Evolutionary conservation across 2,888 invertebrate species (phyloP).

Genomic region (Hyles lineata): DNA sequence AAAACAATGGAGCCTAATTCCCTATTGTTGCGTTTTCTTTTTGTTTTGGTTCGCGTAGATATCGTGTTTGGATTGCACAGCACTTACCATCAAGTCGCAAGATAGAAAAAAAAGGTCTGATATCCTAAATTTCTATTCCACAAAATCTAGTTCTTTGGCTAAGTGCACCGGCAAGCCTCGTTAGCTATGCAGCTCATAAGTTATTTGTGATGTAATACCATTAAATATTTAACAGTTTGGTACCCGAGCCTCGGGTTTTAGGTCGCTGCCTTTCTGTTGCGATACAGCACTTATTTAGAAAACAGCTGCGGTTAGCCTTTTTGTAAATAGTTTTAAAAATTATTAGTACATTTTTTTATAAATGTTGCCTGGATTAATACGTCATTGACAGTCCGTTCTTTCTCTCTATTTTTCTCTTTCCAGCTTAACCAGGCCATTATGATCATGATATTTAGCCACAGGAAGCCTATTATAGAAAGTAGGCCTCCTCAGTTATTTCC

Average conservation of each 20-base stretch:
- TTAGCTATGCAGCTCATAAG: constrained; percentile 38
- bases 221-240: constrained; percentile 33
- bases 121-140: background rate
- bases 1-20: no score
- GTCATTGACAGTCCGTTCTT: no score
- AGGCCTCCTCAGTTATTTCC: no score
- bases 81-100: background rate
- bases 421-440: no score
- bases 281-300: background rate
- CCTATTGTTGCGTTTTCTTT: no score
- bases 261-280: background rate
- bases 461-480: no score
- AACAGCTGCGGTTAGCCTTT: background rate
- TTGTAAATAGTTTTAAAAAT: no score
- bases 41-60: background rate
- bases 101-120: background rate
- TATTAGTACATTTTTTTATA: no score
- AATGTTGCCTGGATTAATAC: no score
- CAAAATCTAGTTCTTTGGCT: constrained; percentile 20
- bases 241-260: background rate
- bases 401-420: no score
- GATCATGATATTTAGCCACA: no score
- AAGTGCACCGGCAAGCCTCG: constrained; percentile 35
- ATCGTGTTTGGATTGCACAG: background rate
- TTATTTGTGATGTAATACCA: constrained; percentile 35